Conservation (phyloP, 2,113 vertebrate species). For the Pandion haliaetus region DNA sequence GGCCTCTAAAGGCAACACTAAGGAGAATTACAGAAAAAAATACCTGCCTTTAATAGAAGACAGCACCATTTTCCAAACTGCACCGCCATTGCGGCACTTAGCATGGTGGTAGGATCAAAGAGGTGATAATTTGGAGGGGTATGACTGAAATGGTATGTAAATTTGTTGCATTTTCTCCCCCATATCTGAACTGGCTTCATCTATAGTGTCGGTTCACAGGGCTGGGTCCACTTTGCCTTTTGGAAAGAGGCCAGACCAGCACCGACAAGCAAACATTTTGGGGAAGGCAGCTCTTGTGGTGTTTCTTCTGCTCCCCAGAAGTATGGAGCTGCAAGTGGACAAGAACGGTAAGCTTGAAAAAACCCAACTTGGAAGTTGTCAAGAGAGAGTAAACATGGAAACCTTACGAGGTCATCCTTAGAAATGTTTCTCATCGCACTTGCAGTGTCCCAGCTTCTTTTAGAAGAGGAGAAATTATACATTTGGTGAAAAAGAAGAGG, state of each 20-base stretch:
- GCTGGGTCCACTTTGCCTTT: neutral
- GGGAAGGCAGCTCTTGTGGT: neutral
- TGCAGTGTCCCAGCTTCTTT: neutral
- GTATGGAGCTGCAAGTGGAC: neutral
- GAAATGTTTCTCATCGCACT: neutral
- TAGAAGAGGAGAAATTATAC: neutral
- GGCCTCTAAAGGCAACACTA: slow-evolving; percentile 58
- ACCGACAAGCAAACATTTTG: neutral
- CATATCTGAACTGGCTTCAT: neutral
- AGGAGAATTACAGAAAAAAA: slow-evolving; percentile 60
- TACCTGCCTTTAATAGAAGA: slow-evolving; percentile 58
- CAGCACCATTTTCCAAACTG: slow-evolving; percentile 33
- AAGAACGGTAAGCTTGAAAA: neutral
- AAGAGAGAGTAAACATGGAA: neutral
- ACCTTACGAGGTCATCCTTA: neutral
- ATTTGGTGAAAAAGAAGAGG: neutral
- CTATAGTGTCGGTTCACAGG: neutral
- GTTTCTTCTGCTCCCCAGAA: neutral
- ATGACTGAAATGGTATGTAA: slow-evolving; percentile 12
- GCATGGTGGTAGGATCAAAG: neutral
- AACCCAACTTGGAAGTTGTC: neutral
- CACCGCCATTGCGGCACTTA: neutral
- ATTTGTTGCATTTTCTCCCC: neutral
- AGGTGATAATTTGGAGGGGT: slow-evolving; percentile 1
- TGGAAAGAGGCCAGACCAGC: neutral